Base-by-base conservation (phyloP, 2,888 invertebrate species). In the Xestia sexstrigata region DNA sequence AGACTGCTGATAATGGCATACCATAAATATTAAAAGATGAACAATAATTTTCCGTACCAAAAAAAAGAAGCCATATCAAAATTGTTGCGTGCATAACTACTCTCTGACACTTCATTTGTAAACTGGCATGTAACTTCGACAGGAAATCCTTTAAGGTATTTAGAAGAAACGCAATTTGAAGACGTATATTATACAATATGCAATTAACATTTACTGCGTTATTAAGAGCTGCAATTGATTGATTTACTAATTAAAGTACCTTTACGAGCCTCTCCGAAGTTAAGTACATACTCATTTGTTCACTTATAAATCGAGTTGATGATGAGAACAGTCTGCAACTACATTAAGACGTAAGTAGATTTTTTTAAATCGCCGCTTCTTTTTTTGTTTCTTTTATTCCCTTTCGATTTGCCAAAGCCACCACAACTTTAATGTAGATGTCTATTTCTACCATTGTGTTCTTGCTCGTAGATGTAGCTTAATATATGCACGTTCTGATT, bases 11-110 rank as follows among this genome's bases (percentile, higher is more conserved):
- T 23, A 23, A 45, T 26, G 42, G 0, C 4, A 65, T 52, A 35
- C 6, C 45, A n/a, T 47, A 47, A 35, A 67, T 62, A 55, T 20
- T 20, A 13, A 45, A 63, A 8, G 2, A 39, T 35, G 20, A 65
- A 60, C 17, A 67, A 47, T 42, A 15, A 68, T 35, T 23, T 47
- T 52, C 76, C 80, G 1, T 65, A 83, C 80, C 63, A 42, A 76
- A 52, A 17, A 63, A 20, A 11, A 83, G 8, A 47, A 79, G 23
- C 45, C 76, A 83, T 52, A 76, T 58, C 72, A 63, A 73, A 52
- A 67, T 68, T 35, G 1, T 52, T 26, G 30, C 6, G 15, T 35
- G 13, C 83, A 79, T 79, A 15, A 23, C n/a, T 52, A 49, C n/a
- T 60, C 8, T 42, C 63, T 62, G 47, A 23, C 7, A 15, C 26